These are phyloP conservation scores for Panonychus citri DNA, from an alignment of 1,140 invertebrate species.

Conservation along the genomic window DNA sequence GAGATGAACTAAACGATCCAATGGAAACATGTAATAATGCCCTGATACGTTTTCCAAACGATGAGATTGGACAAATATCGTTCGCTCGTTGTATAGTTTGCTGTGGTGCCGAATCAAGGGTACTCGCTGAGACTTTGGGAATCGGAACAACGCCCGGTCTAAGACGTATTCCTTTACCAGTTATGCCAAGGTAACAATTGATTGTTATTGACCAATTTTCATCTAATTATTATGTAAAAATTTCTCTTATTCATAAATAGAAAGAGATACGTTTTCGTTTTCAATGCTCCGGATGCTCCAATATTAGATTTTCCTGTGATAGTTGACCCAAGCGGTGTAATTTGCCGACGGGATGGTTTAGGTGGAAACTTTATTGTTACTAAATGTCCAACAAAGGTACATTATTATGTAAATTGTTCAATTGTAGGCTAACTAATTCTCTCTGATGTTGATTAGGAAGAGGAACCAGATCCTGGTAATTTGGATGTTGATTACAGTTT, in stretches of 20 bases:
- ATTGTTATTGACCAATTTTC: not conserved
- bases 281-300: conserved; percentile 52
- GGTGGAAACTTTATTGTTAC: conserved; percentile 43
- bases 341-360: conserved; percentile 39
- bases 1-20: conserved; percentile 6
- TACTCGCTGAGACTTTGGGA: conserved; percentile 44
- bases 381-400: conserved; percentile 27
- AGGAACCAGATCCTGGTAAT: conserved; percentile 41
- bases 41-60: conserved; percentile 27
- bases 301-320: conserved; percentile 57
- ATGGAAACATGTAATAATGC: conserved; percentile 6
- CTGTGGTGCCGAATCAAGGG: conserved; percentile 49
- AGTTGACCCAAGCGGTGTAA: conserved; percentile 40
- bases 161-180: conserved; percentile 43
- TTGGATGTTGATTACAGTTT: conserved; percentile 53
- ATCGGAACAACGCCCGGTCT: conserved; percentile 38
- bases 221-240: not conserved
- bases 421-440: not conserved
- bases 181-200: conserved; percentile 45
- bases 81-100: conserved; percentile 52
- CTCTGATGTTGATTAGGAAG: conserved; percentile 16
- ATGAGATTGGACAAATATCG: conserved; percentile 35
- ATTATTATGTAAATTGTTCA: conserved; percentile 27
- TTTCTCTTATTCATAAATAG: conserved; percentile 27
- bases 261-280: conserved; percentile 62